Conservation (phyloP, 2,113 vertebrate genomes). For the Rallus limicola region DNA sequence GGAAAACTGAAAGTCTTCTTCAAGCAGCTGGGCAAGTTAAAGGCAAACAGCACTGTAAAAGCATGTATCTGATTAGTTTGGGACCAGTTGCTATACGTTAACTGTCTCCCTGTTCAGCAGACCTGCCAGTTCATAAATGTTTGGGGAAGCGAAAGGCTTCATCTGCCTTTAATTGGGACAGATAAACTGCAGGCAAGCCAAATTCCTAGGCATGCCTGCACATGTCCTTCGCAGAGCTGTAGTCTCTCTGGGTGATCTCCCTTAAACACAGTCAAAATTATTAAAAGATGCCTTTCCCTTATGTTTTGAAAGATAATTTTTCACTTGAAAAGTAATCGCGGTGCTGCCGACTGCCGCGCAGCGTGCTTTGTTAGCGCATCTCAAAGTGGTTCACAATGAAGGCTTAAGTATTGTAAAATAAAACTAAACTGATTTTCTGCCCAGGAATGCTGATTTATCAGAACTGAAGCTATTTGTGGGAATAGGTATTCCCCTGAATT, state of each 20-base stretch:
- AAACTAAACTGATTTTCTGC: neutral
- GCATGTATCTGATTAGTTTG: neutral
- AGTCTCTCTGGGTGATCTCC: slow-evolving; percentile 9
- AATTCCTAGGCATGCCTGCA: slow-evolving; percentile 42
- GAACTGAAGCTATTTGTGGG: neutral
- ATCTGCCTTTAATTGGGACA: slow-evolving; percentile 50
- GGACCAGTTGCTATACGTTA: neutral
- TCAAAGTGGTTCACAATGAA: neutral
- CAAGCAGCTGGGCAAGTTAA: neutral
- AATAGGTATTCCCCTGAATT: slow-evolving; percentile 13
- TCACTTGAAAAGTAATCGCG: neutral
- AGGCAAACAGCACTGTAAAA: neutral
- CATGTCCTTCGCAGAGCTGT: neutral
- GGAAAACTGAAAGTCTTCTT: neutral
- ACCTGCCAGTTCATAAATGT: neutral
- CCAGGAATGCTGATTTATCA: slow-evolving; percentile 10
- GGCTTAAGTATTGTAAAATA: neutral
- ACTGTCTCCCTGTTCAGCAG: neutral
- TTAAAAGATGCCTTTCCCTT: slow-evolving; percentile 21
- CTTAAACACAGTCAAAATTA: neutral
- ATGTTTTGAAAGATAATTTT: neutral
- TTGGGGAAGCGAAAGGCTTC: neutral
- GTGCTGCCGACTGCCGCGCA: neutral
- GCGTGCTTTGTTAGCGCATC: neutral
- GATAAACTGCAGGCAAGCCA: slow-evolving; percentile 32